phyloP scores from a whole-genome alignment of 1,140 invertebrate genomes.

The Oscheius sp. region DNA sequence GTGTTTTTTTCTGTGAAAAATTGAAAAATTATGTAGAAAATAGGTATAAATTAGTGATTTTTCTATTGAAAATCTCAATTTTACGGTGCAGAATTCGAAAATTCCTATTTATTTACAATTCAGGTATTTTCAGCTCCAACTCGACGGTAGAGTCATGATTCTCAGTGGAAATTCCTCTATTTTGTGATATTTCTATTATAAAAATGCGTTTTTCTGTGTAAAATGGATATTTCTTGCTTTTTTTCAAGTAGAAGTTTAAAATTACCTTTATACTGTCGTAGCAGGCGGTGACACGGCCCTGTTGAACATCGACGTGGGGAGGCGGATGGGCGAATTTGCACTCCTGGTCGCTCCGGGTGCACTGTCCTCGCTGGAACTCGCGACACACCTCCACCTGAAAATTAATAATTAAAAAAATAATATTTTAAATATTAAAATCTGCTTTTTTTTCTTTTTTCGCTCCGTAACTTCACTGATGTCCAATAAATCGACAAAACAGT shows the following conservation, averaged over 20 bases:
- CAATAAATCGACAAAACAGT: neutral
- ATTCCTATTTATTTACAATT: too few relatives aligned
- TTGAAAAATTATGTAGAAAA: too few relatives aligned
- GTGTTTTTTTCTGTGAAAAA: too few relatives aligned
- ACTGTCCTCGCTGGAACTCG: conserved; percentile 99
- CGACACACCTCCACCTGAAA: conserved; percentile 87
- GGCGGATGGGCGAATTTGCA: conserved; percentile 99
- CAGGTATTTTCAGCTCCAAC: too few relatives aligned
- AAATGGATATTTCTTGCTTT: neutral
- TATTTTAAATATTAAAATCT: neutral
- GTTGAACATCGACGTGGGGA: conserved; percentile 97
- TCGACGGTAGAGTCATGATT: too few relatives aligned
- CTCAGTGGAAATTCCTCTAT: too few relatives aligned
- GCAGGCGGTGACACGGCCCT: conserved; percentile 98
- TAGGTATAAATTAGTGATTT: too few relatives aligned
- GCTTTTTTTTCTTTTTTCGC: neutral
- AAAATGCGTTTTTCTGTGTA: neutral
- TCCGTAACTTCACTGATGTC: neutral
- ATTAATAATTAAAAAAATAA: neutral
- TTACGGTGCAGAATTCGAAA: too few relatives aligned
- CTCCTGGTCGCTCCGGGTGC: conserved; percentile 93
- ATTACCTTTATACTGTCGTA: conserved; percentile 99
- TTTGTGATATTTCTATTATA: too few relatives aligned
- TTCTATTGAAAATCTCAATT: too few relatives aligned
- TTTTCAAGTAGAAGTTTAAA: conserved; percentile 22